Percentiles rank a stretch among this genome's conserved stretches.
phyloP scores from a whole-genome alignment of 2,797 vertebrate species.

The Urophycis tenuis region DNA sequence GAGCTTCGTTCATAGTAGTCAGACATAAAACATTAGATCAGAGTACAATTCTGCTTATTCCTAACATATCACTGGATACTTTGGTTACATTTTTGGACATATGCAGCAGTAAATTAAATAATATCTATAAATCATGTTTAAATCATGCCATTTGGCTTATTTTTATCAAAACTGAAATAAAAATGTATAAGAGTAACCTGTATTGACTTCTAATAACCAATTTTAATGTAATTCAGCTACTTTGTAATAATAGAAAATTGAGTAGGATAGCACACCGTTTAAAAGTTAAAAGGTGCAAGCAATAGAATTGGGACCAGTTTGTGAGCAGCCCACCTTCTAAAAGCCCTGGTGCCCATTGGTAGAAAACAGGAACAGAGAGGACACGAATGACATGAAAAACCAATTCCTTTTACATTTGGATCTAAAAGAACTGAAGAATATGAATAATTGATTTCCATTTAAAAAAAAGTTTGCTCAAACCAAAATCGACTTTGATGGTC shows the following conservation, averaged over 20 bases:
- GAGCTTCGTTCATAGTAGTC: slow-evolving; percentile 25
- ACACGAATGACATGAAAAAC: background rate
- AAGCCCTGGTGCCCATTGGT: background rate
- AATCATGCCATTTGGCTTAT: slow-evolving; percentile 24
- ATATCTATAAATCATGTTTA: background rate
- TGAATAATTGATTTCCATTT: slow-evolving; percentile 36
- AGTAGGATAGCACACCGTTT: slow-evolving; percentile 11
- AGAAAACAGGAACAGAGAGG: slow-evolving; percentile 1
- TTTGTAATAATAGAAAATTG: slow-evolving; percentile 19
- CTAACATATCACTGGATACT: slow-evolving; percentile 13
- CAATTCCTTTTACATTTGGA: background rate
- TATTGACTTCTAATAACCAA: slow-evolving; percentile 12
- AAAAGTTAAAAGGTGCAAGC: slow-evolving; percentile 13
- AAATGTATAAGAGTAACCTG: slow-evolving; percentile 15
- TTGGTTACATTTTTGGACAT: slow-evolving; percentile 21
- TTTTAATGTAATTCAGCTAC: slow-evolving; percentile 13
- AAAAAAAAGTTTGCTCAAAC: slow-evolving; percentile 39
- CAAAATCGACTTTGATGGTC: slow-evolving; percentile 51
- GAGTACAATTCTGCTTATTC: slow-evolving; percentile 28
- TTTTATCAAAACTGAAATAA: slow-evolving; percentile 28
- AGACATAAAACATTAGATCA: slow-evolving; percentile 16
- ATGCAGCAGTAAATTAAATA: slow-evolving; percentile 33
- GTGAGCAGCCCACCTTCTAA: background rate
- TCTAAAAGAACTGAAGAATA: background rate
- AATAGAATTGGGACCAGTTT: background rate